Conservation (phyloP, 2,113 vertebrate genomes). For the Hyaena hyaena region DNA sequence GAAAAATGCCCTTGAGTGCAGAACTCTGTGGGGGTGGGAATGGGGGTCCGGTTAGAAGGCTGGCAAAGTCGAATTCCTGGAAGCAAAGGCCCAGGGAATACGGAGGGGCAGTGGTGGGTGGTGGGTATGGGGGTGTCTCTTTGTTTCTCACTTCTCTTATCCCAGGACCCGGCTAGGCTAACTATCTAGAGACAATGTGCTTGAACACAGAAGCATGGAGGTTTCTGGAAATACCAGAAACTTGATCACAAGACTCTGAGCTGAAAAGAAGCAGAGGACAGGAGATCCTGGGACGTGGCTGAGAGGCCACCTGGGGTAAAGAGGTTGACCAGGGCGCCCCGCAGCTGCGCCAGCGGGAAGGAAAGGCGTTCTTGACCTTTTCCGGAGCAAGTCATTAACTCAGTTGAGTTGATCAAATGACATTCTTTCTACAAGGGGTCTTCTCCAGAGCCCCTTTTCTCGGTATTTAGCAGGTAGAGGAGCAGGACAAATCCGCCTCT, state of each 20-base stretch:
- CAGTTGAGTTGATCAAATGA: background rate
- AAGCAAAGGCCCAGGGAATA: background rate
- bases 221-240: background rate
- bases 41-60: background rate
- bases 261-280: fast-evolving
- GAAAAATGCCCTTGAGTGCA: background rate
- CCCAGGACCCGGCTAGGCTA: background rate
- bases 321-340: background rate
- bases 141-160: background rate
- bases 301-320: background rate
- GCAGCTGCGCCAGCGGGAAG: background rate
- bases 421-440: background rate
- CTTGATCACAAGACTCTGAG: background rate
- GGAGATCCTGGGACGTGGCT: background rate
- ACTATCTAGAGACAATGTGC: background rate
- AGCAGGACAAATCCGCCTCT: background rate
- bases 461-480: background rate
- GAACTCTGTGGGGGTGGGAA: fast-evolving
- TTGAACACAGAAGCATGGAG: background rate
- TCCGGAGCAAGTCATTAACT: background rate
- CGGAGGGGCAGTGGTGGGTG: background rate
- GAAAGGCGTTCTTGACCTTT: background rate
- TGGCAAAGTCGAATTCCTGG: background rate
- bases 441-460: background rate
- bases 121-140: background rate